A percentile compares a stretch with the other conserved stretches of the same genome.
Conservation (phyloP, 2,113 vertebrate genomes). For the Redunca redunca region DNA sequence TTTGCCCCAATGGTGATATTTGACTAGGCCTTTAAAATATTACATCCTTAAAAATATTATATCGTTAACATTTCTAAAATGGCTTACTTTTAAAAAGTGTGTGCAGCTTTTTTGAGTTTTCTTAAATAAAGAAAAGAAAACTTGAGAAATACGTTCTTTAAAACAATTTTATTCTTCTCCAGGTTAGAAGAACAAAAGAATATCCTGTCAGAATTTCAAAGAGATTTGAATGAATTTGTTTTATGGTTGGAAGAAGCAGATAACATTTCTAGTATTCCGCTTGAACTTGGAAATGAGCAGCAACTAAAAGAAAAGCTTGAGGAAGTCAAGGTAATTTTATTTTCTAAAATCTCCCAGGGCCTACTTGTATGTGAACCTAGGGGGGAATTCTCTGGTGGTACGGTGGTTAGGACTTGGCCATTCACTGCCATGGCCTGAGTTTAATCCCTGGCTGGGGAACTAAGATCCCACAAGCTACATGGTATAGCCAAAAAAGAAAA, state of each 20-base stretch:
- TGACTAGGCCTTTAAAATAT: not conserved
- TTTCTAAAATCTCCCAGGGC: not conserved
- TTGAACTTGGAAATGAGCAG: slow-evolving; percentile 87
- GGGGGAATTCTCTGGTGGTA: not conserved
- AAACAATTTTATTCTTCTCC: slow-evolving; percentile 53
- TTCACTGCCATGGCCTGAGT: not conserved
- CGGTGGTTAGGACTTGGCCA: not conserved
- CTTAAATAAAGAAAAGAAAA: not conserved
- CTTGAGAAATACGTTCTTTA: slow-evolving; percentile 18
- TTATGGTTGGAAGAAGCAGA: slow-evolving; percentile 91
- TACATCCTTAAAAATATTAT: not conserved
- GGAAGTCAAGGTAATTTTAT: slow-evolving; percentile 90
- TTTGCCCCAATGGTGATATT: not conserved
- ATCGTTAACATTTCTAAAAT: not conserved
- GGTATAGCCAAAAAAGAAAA: not conserved
- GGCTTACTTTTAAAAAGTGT: not conserved
- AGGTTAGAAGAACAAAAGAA: slow-evolving; percentile 89
- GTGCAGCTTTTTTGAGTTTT: not conserved
- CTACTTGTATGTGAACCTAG: not conserved
- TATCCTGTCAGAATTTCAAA: slow-evolving; percentile 85
- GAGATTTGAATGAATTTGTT: slow-evolving; percentile 88
- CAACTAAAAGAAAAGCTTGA: slow-evolving; percentile 88
- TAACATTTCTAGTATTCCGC: slow-evolving; percentile 74
- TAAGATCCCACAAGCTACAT: not conserved
- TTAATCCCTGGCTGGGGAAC: not conserved